Base-by-base conservation (phyloP, 2,797 vertebrate species). In the Danionella dracula region DNA sequence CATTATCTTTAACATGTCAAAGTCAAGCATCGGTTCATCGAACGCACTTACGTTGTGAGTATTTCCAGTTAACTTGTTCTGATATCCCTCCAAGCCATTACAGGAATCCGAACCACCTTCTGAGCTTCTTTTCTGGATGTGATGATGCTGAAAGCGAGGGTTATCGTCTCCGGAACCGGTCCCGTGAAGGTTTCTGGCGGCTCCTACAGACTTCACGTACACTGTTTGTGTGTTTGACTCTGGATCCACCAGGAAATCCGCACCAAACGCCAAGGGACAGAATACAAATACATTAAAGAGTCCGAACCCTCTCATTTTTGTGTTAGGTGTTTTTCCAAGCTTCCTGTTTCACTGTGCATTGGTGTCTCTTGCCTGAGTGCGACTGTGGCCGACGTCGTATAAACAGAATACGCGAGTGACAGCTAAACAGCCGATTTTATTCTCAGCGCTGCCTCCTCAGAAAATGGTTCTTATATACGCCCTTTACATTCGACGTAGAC, bases 41-140 rank as follows among this genome's bases (percentile, higher is more conserved):
- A 3, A 66, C 70, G 69, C 74, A 82, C 93, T 92, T 86, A 97
- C 94, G 82, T 54, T 75, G 87, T 95, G 90, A 40, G 94, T 95
- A 86, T 93, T 94, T 80, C 78, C 88, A 8, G 48, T 53, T 71
- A 97, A 91, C 82, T 85, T 86, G 76, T 71, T 67, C 4, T 82
- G 80, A 40, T 80, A 86, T 70, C 84, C 90, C 34, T 76, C 74
- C 9, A 85, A 76, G 10, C 76, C 77, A 34, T 79, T 69, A 77
- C 93, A 94, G 69, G 81, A 84, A 60, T 84, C 87, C 4, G 49
- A 73, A 32, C 41, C 68, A 1, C 23, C 27, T 9, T 81, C 76
- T 16, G 66, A 0, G 77, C 79, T 85, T 23, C 88, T 83, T 5
- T 78, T 78, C 10, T n/a, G 65, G 32, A 80, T 71, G 31, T 12